phyloP scores from a whole-genome alignment of 2,113 vertebrate species.

The Promerops cafer region DNA sequence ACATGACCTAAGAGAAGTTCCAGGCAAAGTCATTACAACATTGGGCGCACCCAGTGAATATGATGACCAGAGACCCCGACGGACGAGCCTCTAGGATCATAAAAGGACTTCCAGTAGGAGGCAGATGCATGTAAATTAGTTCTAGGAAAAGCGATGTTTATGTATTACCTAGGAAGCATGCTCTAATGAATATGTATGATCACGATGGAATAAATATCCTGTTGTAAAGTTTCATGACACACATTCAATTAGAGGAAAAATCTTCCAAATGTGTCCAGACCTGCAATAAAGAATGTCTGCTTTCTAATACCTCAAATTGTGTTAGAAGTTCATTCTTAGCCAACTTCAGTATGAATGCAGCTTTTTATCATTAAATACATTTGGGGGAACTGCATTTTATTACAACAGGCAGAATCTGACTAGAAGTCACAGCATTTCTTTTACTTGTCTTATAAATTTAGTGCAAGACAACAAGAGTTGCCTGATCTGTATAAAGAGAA shows the following conservation, averaged over 20 bases:
- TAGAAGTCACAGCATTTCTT: not conserved
- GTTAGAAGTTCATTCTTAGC: not conserved
- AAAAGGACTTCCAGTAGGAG: not conserved
- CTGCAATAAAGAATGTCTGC: not conserved
- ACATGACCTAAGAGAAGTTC: not conserved
- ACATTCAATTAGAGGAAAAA: not conserved
- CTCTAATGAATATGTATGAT: not conserved
- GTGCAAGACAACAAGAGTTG: not conserved
- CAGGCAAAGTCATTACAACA: not conserved
- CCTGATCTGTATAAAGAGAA: not conserved
- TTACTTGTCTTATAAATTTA: not conserved
- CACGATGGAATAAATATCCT: not conserved
- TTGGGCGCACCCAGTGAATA: not conserved
- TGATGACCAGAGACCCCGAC: fast-evolving
- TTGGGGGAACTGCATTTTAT: not conserved
- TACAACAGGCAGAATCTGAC: not conserved
- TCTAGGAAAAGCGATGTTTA: not conserved
- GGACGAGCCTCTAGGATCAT: not conserved
- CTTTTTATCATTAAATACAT: not conserved
- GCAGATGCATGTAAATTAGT: not conserved
- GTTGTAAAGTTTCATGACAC: not conserved
- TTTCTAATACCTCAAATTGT: not conserved
- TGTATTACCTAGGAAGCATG: not conserved
- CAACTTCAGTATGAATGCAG: not conserved
- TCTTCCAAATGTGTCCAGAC: not conserved